phyloP scores from a whole-genome alignment of 2,113 vertebrate species.

The Calidris pygmaea region DNA sequence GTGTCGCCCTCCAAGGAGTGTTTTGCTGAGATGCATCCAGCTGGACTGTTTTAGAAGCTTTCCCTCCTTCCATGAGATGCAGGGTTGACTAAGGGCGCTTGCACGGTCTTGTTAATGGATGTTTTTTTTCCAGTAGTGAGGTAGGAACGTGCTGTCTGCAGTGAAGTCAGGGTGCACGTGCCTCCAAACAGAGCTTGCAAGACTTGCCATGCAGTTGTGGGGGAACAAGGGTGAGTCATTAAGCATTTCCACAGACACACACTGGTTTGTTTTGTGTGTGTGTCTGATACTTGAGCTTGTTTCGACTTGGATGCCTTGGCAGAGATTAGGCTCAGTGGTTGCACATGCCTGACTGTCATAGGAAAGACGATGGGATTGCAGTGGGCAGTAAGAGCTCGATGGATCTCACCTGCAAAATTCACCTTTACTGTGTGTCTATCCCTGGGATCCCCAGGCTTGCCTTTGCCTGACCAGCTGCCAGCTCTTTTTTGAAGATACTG shows the following conservation, averaged over 20 bases:
- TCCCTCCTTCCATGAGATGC: background rate
- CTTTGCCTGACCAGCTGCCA: background rate
- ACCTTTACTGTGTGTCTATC: rapidly evolving
- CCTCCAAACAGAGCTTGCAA: background rate
- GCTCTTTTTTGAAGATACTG: background rate
- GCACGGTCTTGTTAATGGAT: background rate
- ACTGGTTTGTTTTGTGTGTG: background rate
- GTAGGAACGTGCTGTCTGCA: background rate
- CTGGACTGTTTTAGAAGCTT: background rate
- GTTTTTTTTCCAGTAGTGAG: background rate
- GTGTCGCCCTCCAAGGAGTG: background rate
- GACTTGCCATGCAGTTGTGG: background rate
- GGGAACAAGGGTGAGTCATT: background rate
- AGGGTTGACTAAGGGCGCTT: background rate
- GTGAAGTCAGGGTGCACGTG: background rate
- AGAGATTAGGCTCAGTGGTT: background rate
- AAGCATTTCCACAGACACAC: background rate
- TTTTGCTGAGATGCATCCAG: background rate
- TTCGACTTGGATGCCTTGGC: background rate
- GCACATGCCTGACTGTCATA: background rate
- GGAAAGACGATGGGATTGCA: background rate
- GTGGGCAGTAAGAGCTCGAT: background rate
- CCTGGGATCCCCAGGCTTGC: background rate
- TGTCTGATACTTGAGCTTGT: background rate
- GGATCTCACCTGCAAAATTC: background rate